These are phyloP conservation scores for human (Homo sapiens) DNA, from an alignment of 2,113 vertebrate genomes.

Conservation along the genomic window DNA sequence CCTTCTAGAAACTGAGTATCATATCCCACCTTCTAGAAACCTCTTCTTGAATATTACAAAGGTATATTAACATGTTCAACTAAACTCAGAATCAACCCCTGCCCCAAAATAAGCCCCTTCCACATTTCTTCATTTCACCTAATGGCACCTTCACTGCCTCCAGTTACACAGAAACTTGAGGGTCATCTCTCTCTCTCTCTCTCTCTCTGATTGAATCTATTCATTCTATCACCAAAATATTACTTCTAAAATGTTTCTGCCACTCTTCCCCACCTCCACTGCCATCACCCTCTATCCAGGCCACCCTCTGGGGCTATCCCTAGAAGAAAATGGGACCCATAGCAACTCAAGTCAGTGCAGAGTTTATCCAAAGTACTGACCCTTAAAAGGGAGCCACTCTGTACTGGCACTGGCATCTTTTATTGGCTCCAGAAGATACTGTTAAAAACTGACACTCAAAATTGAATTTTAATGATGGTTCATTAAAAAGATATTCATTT, in stretches of 20 bases:
- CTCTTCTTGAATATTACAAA: not conserved
- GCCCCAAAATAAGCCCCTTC: not conserved
- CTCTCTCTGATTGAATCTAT: not conserved
- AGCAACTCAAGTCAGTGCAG: not conserved
- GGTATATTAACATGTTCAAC: not conserved
- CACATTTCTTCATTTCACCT: not conserved
- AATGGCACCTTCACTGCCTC: not conserved
- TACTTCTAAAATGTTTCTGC: not conserved
- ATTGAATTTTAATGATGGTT: not conserved
- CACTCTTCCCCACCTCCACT: not conserved
- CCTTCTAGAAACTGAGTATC: not conserved
- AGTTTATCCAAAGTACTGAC: not conserved
- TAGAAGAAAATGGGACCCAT: not conserved
- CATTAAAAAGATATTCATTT: not conserved
- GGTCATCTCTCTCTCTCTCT: not conserved
- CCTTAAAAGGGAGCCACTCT: not conserved
- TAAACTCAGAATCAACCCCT: not conserved
- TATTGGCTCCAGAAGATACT: not conserved
- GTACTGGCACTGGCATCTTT: not conserved
- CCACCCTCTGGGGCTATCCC: not conserved
- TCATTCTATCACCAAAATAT: not conserved
- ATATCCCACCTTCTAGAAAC: not conserved
- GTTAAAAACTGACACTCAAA: not conserved
- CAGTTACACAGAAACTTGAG: not conserved
- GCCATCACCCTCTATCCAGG: not conserved